These are phyloP conservation scores for human DNA, from an alignment of 2,113 vertebrate genomes.

Conservation along the genomic window DNA sequence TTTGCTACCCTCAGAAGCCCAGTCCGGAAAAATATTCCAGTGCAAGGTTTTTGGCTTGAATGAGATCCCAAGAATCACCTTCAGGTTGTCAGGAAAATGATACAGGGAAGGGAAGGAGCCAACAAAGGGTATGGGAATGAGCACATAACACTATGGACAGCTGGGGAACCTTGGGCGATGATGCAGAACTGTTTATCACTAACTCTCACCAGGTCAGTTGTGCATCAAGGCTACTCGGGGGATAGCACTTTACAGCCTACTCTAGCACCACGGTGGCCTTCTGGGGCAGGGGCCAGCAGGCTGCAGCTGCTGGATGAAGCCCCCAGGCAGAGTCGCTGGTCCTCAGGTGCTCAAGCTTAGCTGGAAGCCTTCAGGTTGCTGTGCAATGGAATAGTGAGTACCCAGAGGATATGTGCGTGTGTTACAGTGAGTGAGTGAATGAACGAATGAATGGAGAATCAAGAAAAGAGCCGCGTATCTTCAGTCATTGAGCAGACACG, in stretches of 20 bases:
- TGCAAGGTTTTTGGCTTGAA: neutral
- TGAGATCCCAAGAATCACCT: neutral
- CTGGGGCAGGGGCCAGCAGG: neutral
- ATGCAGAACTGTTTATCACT: no score
- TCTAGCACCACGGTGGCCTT: neutral
- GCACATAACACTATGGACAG: neutral
- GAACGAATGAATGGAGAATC: neutral
- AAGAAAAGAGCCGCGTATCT: neutral
- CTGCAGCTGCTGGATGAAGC: neutral
- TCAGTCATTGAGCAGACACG: neutral
- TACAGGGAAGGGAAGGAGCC: neutral
- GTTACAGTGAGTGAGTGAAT: neutral
- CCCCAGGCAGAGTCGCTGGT: neutral
- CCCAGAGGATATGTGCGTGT: neutral
- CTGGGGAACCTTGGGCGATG: neutral
- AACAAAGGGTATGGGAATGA: neutral
- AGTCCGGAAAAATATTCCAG: neutral
- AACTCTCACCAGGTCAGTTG: neutral
- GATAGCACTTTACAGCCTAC: neutral
- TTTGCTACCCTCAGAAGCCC: neutral
- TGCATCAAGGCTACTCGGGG: neutral
- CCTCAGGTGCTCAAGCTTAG: neutral
- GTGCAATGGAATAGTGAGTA: neutral
- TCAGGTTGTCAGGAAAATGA: accelerated
- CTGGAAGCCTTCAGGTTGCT: neutral